phyloP scores from a whole-genome alignment of 2,888 invertebrate species.

The Brenthis hecate region DNA sequence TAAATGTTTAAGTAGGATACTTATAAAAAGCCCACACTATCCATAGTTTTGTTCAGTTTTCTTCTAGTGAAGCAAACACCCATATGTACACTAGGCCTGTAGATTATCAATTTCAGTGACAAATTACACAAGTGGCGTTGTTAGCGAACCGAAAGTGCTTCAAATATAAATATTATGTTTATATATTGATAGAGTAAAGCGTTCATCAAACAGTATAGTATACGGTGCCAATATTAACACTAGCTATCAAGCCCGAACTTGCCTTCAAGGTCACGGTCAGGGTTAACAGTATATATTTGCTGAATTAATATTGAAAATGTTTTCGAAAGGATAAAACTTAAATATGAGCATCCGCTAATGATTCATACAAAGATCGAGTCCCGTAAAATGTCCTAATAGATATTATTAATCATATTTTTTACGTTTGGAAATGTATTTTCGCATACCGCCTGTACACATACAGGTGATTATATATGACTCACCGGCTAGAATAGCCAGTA shows the following conservation, averaged over 20 bases:
- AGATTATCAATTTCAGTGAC: conserved; percentile 77
- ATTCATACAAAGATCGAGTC: not conserved
- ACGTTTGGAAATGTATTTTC: too few relatives aligned
- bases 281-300: conserved; percentile 50
- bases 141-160: conserved; percentile 66
- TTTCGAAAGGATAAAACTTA: conserved; percentile 33
- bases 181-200: conserved; percentile 81
- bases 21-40: not conserved
- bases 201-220: conserved; percentile 76
- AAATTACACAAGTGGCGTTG: conserved; percentile 72
- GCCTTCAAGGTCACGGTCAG: conserved; percentile 71
- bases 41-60: conserved; percentile 18
- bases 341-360: not conserved
- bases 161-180: conserved; percentile 82
- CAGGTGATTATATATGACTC: too few relatives aligned
- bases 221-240: conserved; percentile 81
- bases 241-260: conserved; percentile 76
- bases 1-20: too few relatives aligned
- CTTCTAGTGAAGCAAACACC: conserved; percentile 20
- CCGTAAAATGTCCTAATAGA: not conserved
- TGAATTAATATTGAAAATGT: conserved; percentile 46
- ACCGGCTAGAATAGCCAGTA: too few relatives aligned
- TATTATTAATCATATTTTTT: too few relatives aligned
- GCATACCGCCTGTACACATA: too few relatives aligned
- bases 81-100: conserved; percentile 48